phyloP scores from a whole-genome alignment of 2,797 vertebrate species.

The Atherinosoma microstoma region DNA sequence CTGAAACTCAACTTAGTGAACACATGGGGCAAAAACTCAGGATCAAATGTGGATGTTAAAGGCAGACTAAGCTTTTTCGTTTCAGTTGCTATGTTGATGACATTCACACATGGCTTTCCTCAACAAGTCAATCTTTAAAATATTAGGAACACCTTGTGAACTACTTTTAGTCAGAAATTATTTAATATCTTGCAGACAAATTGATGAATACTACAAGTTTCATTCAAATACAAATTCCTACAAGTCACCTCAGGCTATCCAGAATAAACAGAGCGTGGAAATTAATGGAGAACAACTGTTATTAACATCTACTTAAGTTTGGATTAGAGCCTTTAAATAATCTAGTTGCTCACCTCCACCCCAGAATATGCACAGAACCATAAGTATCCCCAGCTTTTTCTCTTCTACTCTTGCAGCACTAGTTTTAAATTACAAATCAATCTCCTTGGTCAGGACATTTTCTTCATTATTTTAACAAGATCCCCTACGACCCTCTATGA shows the following conservation, averaged over 20 bases:
- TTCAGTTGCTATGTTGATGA: neutral
- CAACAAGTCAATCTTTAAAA: conserved; percentile 9
- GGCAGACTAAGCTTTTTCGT: neutral
- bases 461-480: conserved; percentile 7
- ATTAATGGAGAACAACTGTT: conserved; percentile 3
- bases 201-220: neutral
- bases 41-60: neutral
- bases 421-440: conserved; percentile 14
- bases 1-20: neutral
- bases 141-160: neutral
- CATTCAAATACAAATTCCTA: neutral
- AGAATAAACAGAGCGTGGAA: neutral
- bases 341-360: neutral
- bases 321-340: neutral
- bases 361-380: neutral
- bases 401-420: neutral
- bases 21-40: neutral
- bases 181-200: neutral
- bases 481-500: conserved; percentile 15
- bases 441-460: neutral
- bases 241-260: neutral
- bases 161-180: neutral
- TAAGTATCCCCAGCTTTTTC: neutral
- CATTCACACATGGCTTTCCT: neutral
- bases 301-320: neutral